Base-by-base conservation (phyloP, 2,888 invertebrate species). In the Luperina nickerlii region DNA sequence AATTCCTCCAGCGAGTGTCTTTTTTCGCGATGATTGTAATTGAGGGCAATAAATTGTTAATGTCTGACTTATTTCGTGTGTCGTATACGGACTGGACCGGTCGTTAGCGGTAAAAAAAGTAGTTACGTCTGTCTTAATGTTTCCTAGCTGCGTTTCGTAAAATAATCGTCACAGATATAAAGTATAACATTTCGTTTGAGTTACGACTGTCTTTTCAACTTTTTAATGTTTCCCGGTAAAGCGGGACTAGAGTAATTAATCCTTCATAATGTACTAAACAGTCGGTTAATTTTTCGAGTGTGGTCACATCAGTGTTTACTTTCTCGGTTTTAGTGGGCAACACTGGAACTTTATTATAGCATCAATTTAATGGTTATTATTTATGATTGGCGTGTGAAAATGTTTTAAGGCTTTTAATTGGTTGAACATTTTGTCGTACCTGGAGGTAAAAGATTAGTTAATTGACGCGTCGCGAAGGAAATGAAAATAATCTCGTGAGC, bases 21-120 rank as follows among this genome's bases (percentile, higher is more conserved):
- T 96, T 96, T 95, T 96, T 95, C 94, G 94, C 95, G 92, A 94
- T 95, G 93, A 95, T 95, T 95, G 95, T 96, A 96, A 96, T 96
- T 96, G 96, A 93, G 94, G 95, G 94, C 93, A 93, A 95, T 96
- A 96, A 95, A 95, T 96, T 94, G 93, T 95, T 94, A 93, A 93
- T 94, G 95, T 93, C 94, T 88, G 93, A 92, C 94, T 94, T 94
- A 94, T 93, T 93, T 92, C 92, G 92, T 93, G 90, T 93, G 92
- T 91, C 91, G 89, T 92, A 90, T 89, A 87, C 88, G 86, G 88
- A 18, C 90, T 89, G 92, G 89, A 90, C 92, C 91, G 92, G 94
- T 94, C 93, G 94, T 94, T 94, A 94, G 92, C 91, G 92, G 93
- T 92, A 92, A 93, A 91, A 94, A 95, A 94, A 91, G 92, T 92